Evolutionary conservation across 2,797 vertebrate species (phyloP).

Genomic region (Premnoplex brunnescens): DNA sequence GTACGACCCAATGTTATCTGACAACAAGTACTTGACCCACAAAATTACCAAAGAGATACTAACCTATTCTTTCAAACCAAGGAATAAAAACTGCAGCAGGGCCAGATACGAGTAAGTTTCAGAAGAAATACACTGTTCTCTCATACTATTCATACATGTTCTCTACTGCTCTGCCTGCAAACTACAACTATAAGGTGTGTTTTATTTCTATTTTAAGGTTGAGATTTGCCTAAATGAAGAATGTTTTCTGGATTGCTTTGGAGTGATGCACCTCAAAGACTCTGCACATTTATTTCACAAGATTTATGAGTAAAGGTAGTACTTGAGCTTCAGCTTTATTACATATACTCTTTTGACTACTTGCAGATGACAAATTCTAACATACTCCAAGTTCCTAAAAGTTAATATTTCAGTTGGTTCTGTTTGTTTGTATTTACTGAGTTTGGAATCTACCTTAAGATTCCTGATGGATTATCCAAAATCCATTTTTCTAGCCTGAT

Average conservation of each 20-base stretch:
- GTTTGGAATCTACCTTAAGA: not conserved
- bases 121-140: not conserved
- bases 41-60: not conserved
- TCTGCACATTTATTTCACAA: not conserved
- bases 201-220: not conserved
- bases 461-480: not conserved
- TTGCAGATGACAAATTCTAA: not conserved
- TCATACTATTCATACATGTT: not conserved
- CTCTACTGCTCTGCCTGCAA: not conserved
- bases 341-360: not conserved
- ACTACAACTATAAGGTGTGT: not conserved
- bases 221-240: not conserved
- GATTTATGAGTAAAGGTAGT: not conserved
- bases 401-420: not conserved
- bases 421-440: not conserved
- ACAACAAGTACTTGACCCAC: not conserved
- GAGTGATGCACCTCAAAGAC: not conserved
- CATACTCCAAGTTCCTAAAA: not conserved
- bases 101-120: not conserved
- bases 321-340: not conserved
- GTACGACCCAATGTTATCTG: not conserved
- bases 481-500: not conserved
- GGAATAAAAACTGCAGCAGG: not conserved
- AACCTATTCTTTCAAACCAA: not conserved
- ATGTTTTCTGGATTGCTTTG: not conserved